Evolutionary conservation across 2,888 invertebrate species (phyloP), one percentile per base, ranked within the genome.

Genomic region (Torymus aiolomorphi): DNA sequence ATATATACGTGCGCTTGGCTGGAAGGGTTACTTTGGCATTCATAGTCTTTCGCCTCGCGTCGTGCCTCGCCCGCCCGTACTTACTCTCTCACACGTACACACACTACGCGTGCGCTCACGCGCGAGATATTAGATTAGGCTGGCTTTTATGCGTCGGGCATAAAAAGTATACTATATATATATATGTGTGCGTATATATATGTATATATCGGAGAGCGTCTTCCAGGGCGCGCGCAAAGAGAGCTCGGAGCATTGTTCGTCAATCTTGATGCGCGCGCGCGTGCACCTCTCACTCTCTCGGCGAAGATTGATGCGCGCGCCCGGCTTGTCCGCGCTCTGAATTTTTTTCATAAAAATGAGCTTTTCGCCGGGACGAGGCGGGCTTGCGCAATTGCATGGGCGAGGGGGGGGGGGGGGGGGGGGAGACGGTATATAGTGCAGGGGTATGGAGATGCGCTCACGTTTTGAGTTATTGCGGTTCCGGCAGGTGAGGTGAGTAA

Each of bases 161-260:
- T 20, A 42, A 74, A 72, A 74, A 66, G 59, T 66, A 54, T 42
- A 5, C 42, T 42, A 42, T 42, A 42, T 42, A 42, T 42, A 31
- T 42, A 42, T 42, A 42, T 42, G 2, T 5, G 42, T 42, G 8
- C n/a, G n/a, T n/a, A n/a, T 31, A 31, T 31, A 3, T 31, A 31
- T 42, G n/a, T 31, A 18, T 31, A 62, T 61, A 61, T 74, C 31
- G 61, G 24, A 10, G 18, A 16, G 16, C 20, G 13, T 61, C 59
- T 52, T 24, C 16, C 24, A 52, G 54, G 62, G 24, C 42, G 14
- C 65, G 8, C 13, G 70, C 14, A 42, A 56, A 42, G 61, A 14
- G 63, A 70, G 77, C 52, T 65, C n/a, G 51, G 61, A 20, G 52
- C 66, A 78, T 78, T 78, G 72, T 78, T 78, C 78, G 72, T 66